A percentile compares a stretch with the other conserved stretches of the same genome.
phyloP scores from a whole-genome alignment of 2,113 vertebrate species.

The Takifugu flavidus region DNA sequence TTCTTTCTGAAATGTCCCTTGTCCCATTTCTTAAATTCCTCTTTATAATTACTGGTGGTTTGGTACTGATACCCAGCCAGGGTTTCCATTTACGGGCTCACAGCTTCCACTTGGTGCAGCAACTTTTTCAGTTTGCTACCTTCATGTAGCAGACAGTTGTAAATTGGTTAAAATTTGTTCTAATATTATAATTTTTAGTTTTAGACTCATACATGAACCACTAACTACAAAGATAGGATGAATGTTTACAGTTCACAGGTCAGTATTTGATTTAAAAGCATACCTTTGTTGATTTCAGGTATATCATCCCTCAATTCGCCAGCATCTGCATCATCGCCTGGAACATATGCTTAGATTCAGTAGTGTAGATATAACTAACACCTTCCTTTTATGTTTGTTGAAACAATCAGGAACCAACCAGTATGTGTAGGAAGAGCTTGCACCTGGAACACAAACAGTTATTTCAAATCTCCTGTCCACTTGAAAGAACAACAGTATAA shows the following conservation, averaged over 20 bases:
- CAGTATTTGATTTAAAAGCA: too few relatives aligned
- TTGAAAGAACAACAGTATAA: not conserved
- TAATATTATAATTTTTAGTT: too few relatives aligned
- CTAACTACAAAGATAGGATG: not conserved
- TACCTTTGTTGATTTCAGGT: conserved; percentile 71
- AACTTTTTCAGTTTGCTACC: too few relatives aligned
- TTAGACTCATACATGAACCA: not conserved
- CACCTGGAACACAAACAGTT: conserved; percentile 36
- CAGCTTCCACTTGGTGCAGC: too few relatives aligned
- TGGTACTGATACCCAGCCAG: too few relatives aligned
- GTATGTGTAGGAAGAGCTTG: conserved; percentile 40
- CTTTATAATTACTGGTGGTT: too few relatives aligned
- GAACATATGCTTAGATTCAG: not conserved
- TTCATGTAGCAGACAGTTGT: too few relatives aligned
- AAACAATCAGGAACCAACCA: conserved; percentile 37
- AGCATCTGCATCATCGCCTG: conserved; percentile 61
- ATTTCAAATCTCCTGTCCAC: not conserved
- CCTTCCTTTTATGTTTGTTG: not conserved
- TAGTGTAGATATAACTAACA: not conserved
- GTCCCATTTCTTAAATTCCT: too few relatives aligned
- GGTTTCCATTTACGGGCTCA: too few relatives aligned
- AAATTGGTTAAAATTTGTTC: too few relatives aligned
- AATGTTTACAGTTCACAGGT: too few relatives aligned
- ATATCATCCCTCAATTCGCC: conserved; percentile 72
- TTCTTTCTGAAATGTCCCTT: too few relatives aligned